Evolutionary conservation across 2,113 vertebrate species (phyloP).

Genomic region (Solea solea): DNA sequence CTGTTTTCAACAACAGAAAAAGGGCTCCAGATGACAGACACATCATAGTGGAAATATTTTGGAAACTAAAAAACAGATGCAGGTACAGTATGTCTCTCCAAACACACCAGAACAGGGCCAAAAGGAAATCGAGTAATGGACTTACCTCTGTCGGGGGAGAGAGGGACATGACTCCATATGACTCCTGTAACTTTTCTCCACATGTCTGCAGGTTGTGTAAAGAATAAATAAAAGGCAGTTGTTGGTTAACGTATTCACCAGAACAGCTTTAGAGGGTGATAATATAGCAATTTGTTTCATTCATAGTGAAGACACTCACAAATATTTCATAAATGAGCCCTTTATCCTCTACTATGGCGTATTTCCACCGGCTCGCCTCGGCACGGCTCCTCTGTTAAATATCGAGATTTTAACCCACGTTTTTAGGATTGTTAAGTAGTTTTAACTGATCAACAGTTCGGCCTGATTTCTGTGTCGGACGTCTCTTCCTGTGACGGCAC

Average conservation of each 20-base stretch:
- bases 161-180: background rate
- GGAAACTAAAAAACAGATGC: background rate
- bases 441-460: no score
- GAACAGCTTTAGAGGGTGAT: constrained; percentile 5
- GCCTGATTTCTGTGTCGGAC: no score
- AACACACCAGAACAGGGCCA: background rate
- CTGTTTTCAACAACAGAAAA: background rate
- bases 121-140: background rate
- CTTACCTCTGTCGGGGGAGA: background rate
- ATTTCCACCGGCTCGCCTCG: no score
- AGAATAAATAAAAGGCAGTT: background rate
- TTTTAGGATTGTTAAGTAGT: no score
- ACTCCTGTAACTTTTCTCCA: background rate
- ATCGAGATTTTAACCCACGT: no score
- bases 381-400: no score
- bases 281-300: background rate
- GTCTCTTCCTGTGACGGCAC: no score
- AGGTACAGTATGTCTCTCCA: background rate
- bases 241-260: constrained; percentile 5
- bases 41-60: background rate
- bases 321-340: no score
- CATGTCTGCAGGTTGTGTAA: background rate
- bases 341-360: no score
- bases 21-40: background rate
- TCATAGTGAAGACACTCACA: no score